These are phyloP conservation scores for Pantherophis alleghaniensis DNA, from an alignment of 2,797 vertebrate genomes.

Conservation along the genomic window DNA sequence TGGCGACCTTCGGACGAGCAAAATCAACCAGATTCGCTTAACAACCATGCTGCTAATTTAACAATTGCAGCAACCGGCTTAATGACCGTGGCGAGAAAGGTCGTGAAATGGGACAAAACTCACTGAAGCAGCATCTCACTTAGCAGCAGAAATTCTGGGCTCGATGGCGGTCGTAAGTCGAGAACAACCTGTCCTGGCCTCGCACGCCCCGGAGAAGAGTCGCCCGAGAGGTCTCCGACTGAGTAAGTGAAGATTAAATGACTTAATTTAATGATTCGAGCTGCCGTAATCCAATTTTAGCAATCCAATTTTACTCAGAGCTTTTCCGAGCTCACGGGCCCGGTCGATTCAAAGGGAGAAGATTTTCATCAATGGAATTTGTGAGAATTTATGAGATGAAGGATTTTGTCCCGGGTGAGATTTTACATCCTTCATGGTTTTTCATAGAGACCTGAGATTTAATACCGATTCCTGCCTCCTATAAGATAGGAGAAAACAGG, in stretches of 20 bases:
- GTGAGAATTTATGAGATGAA: background rate
- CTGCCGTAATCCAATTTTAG: background rate
- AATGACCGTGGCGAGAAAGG: no score
- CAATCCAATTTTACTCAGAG: background rate
- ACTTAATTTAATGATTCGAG: conserved; percentile 15
- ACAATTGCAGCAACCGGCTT: no score
- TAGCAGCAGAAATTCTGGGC: no score
- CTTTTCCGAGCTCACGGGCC: no score
- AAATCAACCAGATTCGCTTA: background rate
- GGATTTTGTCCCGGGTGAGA: background rate
- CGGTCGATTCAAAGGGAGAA: background rate
- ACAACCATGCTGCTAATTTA: background rate
- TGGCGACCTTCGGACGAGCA: background rate
- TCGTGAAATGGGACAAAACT: no score
- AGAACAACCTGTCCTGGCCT: background rate
- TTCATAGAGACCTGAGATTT: background rate
- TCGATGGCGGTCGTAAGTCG: no score
- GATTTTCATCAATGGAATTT: background rate
- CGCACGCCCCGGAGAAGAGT: background rate
- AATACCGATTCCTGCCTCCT: background rate
- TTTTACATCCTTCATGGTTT: background rate
- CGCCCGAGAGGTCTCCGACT: background rate
- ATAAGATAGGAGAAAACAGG: background rate
- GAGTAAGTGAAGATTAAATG: conserved; percentile 35
- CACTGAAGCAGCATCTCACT: no score